phyloP scores from a whole-genome alignment of 2,888 invertebrate genomes.

The Meteorus colon region DNA sequence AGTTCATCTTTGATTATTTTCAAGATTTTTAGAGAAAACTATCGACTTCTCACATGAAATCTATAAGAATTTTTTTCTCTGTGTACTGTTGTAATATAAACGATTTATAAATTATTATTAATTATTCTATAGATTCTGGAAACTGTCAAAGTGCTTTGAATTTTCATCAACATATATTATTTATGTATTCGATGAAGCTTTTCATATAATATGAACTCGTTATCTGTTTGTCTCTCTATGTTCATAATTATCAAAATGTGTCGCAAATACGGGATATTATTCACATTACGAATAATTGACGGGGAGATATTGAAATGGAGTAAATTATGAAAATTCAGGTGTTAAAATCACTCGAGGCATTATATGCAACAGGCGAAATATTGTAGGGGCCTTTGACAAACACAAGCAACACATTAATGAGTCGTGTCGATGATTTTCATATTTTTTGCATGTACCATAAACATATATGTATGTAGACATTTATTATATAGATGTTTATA shows the following conservation, averaged over 20 bases:
- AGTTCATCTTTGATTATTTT: no score
- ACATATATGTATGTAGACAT: no score
- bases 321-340: constrained; percentile 31
- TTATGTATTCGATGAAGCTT: not conserved
- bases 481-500: constrained; percentile 16
- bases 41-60: no score
- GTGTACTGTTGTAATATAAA: no score
- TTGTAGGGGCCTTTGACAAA: constrained; percentile 45
- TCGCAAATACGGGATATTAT: constrained; percentile 50
- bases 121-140: not conserved
- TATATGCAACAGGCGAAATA: constrained; percentile 56
- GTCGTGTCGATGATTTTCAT: not conserved
- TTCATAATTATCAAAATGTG: constrained; percentile 67
- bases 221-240: constrained; percentile 42
- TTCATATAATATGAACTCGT: not conserved
- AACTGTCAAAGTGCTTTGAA: not conserved
- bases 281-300: constrained; percentile 70
- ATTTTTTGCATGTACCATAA: not conserved
- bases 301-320: constrained; percentile 61
- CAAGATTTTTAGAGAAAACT: no score
- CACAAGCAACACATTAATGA: not conserved
- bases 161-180: not conserved
- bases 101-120: not conserved
- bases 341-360: constrained; percentile 32
- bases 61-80: no score